Base-by-base conservation (phyloP, 2,888 invertebrate species). In the Rhabditophanes sp. region DNA sequence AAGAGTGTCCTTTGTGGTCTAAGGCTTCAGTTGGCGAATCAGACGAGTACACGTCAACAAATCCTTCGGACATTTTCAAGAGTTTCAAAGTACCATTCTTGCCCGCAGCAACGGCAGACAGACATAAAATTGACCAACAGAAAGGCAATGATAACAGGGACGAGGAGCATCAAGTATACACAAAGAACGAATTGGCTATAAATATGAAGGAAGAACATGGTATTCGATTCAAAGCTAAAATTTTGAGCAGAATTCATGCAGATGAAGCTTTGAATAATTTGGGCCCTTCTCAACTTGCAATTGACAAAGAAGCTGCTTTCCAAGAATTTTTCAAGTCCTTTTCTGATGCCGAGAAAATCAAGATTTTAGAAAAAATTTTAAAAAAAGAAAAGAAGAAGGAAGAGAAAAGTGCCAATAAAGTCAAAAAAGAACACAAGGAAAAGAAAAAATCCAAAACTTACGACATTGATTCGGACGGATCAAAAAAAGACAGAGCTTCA, bases 1-100 rank as follows among this genome's bases (percentile, higher is more conserved):
- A 83, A 57, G 90, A 96, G 69, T 99, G 96, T 68, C 82, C 87
- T 4, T 76, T 96, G 73, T 96, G n/a, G n/a, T n/a, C n/a, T n/a
- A n/a, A n/a, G n/a, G n/a, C n/a, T n/a, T n/a, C n/a, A n/a, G n/a
- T n/a, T n/a, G n/a, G n/a, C n/a, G n/a, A n/a, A n/a, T n/a, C n/a
- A n/a, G n/a, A n/a, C n/a, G n/a, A n/a, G n/a, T n/a, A 60, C 59
- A 59, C 33, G 46, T 51, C 3, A 61, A 62, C 34, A 58, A 58
- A 32, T 61, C 62, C 6, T 62, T 59, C 9, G 59, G 58, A 34
- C 34, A 60, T 24, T 50, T 62, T 30, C 52, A 49, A 38, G 48
- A 53, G 25, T 29, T 48, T 8, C 41, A 50, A n/a, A n/a, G n/a
- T n/a, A n/a, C n/a, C n/a, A 15, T 1, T 15, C 8, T 8, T 30